phyloP scores from a whole-genome alignment of 2,797 vertebrate genomes.

The Chaetophractus vellerosus region DNA sequence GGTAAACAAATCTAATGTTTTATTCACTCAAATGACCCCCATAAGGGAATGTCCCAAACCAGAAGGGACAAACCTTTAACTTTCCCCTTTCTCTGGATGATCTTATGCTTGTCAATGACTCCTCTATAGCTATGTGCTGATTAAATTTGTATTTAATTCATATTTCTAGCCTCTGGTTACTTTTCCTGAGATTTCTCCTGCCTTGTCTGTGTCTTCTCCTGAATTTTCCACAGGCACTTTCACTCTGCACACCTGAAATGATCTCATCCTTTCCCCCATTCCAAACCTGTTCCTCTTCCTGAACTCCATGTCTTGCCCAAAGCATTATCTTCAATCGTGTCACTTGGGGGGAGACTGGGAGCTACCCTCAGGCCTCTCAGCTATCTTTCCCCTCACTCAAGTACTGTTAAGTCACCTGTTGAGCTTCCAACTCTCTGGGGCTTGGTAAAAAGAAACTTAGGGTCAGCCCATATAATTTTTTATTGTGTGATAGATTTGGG shows the following conservation, averaged over 20 bases:
- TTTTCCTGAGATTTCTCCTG: background rate
- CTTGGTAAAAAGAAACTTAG: slow-evolving; percentile 36
- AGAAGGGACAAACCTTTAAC: slow-evolving; percentile 20
- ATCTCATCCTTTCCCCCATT: background rate
- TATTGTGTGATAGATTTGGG: background rate
- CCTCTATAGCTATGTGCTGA: background rate
- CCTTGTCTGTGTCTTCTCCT: background rate
- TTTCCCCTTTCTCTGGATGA: background rate
- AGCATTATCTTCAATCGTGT: background rate
- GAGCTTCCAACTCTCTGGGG: background rate
- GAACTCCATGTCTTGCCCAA: slow-evolving; percentile 27
- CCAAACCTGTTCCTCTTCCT: background rate
- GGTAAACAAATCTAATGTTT: slow-evolving; percentile 26
- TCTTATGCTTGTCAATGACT: background rate
- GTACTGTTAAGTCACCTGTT: background rate
- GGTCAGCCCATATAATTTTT: background rate
- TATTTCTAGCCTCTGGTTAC: slow-evolving; percentile 47
- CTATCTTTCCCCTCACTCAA: background rate
- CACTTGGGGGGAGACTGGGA: background rate
- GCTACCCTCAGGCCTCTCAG: background rate
- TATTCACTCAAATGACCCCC: slow-evolving; percentile 21
- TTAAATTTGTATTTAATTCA: slow-evolving; percentile 14
- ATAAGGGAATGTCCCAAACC: background rate
- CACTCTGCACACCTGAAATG: background rate
- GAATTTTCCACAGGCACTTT: background rate